phyloP scores from a whole-genome alignment of 2,797 vertebrate species.

The Numenius phaeopus region DNA sequence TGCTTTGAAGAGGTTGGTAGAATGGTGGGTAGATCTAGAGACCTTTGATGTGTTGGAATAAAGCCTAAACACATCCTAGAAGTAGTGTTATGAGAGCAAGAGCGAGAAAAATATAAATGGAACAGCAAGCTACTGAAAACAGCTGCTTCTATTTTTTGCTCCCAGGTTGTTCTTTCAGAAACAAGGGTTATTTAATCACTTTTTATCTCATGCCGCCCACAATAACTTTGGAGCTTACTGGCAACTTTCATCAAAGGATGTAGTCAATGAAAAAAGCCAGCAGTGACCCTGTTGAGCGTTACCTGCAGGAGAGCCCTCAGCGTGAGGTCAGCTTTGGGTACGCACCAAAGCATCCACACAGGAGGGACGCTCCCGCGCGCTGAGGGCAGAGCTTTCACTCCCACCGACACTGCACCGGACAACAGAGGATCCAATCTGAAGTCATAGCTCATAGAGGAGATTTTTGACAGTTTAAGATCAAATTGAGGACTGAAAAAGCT shows the following conservation, averaged over 20 bases:
- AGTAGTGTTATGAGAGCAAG: background rate
- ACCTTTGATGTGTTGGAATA: background rate
- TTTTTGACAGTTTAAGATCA: background rate
- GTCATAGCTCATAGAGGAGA: background rate
- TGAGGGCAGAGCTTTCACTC: background rate
- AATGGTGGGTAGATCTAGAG: background rate
- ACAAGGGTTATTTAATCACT: background rate
- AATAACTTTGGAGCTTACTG: background rate
- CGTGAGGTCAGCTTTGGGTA: background rate
- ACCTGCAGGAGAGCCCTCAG: background rate
- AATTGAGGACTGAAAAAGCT: background rate
- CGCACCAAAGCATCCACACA: background rate
- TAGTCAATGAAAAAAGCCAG: background rate
- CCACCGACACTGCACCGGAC: background rate
- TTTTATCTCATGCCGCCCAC: background rate
- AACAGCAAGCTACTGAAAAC: background rate
- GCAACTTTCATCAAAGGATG: background rate
- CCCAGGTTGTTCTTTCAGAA: background rate
- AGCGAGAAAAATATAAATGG: constrained; percentile 27
- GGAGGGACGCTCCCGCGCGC: background rate
- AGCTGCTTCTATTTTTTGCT: background rate
- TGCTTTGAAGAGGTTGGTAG: background rate
- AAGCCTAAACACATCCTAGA: background rate
- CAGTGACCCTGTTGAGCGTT: background rate
- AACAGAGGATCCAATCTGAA: background rate